Base-by-base conservation (phyloP, 2,888 invertebrate genomes). In the Leptinotarsa juncta region DNA sequence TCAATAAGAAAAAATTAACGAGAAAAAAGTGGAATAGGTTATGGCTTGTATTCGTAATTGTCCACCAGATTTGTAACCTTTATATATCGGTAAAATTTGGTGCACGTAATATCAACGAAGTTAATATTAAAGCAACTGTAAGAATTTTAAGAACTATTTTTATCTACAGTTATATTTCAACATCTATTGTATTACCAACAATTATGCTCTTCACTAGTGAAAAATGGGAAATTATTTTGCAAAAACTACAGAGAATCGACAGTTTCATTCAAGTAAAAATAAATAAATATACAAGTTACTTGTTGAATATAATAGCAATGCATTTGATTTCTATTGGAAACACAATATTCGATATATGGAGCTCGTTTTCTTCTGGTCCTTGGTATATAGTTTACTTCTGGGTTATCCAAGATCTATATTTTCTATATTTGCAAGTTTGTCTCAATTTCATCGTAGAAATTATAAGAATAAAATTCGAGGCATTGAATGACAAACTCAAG, bases 21-120 rank as follows among this genome's bases (percentile, higher is more conserved):
- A 50, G 57, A n/a, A n/a, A 55, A 51, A 67, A 49, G 18, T 67
- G 26, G 48, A 71, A 71, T 50, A 32, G 26, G 23, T 4, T 71
- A n/a, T n/a, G 55, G 14, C 26, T 67, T 18, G 5, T 57, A 2
- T 16, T 71, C 16, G 3, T 57, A 10, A 23, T 20, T 32, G 7
- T 53, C 4, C 53, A 71, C 20, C 67, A 66, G n/a, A 48, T 71
- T 12, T 42, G 20, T 7, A n/a, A 32, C 32, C 32, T 62, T 32
- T 62, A 62, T 15, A 32, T 62, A 62, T 32, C 32, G 7, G 42
- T 10, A 5, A 62, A 42, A 15, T 16, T 7, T 10, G 7, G 16
- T n/a, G 26, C 16, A 3, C 23, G 23, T 20, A 10, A 62, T 10
- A 16, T 62, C 16, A 32, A 42, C 62, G 14, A 62, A 16, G 10